phyloP scores from a whole-genome alignment of 2,888 invertebrate species.

The Tipula unca region DNA sequence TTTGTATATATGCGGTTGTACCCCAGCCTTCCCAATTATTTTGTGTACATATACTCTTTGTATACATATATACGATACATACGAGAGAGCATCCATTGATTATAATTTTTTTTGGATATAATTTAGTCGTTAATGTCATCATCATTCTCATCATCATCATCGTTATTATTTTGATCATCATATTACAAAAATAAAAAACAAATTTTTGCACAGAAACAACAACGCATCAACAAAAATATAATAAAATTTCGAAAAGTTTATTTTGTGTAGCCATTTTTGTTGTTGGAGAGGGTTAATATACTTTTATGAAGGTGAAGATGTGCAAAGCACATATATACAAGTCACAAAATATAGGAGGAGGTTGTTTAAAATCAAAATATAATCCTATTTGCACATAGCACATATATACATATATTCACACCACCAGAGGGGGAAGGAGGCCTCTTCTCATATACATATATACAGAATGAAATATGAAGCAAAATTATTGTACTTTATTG shows the following conservation, averaged over 20 bases:
- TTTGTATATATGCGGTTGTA: no score
- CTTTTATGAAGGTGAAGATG: not conserved
- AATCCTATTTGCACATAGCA: not conserved
- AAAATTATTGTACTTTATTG: not conserved
- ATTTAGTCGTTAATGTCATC: slow-evolving; percentile 8
- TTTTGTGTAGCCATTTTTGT: not conserved
- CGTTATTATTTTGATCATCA: not conserved
- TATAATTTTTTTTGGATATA: not conserved
- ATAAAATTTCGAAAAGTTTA: not conserved
- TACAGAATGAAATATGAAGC: not conserved
- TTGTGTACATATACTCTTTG: not conserved
- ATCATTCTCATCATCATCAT: not conserved
- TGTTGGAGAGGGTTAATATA: not conserved
- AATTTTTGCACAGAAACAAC: not conserved
- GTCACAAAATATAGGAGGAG: not conserved
- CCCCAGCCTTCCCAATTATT: not conserved
- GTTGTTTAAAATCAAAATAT: not conserved
- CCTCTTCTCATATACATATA: not conserved
- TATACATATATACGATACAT: not conserved
- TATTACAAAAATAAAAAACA: not conserved
- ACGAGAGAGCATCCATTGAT: not conserved
- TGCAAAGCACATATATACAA: not conserved
- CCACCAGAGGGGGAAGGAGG: no score
- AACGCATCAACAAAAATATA: not conserved
- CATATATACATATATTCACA: not conserved